Percentiles rank a stretch among this genome's conserved stretches.
phyloP scores from a whole-genome alignment of 2,113 vertebrate species.

The Oreochromis aureus region DNA sequence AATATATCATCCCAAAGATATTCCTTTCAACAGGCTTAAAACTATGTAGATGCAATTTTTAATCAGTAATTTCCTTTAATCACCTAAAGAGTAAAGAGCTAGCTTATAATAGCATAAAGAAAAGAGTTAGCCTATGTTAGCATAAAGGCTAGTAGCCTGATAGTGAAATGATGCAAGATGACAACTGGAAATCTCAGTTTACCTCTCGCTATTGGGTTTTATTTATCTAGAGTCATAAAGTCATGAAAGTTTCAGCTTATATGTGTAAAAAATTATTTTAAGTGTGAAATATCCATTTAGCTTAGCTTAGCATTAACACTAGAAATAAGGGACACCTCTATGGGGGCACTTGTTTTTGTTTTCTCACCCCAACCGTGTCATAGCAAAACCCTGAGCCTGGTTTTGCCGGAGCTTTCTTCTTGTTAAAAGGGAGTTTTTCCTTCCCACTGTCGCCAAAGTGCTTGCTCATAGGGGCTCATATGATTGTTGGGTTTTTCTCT shows the following conservation, averaged over 20 bases:
- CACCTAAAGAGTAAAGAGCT: background rate
- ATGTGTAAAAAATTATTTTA: background rate
- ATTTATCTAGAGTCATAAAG: background rate
- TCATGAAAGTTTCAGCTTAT: background rate
- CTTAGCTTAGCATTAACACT: background rate
- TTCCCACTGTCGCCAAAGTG: background rate
- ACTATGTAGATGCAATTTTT: background rate
- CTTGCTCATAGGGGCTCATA: accelerated
- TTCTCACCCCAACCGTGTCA: background rate
- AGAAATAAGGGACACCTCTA: background rate
- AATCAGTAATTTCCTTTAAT: background rate
- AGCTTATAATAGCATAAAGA: background rate
- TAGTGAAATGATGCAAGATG: background rate
- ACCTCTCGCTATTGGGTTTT: background rate
- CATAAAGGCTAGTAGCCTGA: background rate
- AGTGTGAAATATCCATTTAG: background rate
- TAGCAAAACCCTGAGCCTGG: accelerated
- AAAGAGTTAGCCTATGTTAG: background rate
- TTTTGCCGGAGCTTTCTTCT: accelerated
- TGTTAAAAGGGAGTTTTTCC: background rate
- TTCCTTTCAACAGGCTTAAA: background rate
- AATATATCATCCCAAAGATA: background rate
- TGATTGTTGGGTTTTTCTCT: accelerated
- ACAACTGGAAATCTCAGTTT: background rate
- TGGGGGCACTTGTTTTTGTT: background rate